Percentiles rank a stretch among this genome's conserved stretches.
These are phyloP conservation scores for Nematolebias whitei DNA, from an alignment of 2,113 vertebrate genomes.

Conservation along the genomic window DNA sequence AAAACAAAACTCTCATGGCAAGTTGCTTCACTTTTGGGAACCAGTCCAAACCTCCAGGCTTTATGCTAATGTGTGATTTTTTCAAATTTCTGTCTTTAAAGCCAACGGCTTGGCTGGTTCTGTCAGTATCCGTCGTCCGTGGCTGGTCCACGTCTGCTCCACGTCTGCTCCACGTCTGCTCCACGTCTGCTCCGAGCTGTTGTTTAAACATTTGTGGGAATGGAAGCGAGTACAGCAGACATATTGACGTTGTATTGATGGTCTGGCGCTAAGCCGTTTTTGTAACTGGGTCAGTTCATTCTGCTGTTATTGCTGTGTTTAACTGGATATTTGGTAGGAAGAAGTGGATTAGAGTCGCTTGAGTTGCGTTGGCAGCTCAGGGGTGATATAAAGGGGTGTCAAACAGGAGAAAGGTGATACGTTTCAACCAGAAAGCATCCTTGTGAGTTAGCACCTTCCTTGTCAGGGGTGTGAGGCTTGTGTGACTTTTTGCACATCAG, in stretches of 20 bases:
- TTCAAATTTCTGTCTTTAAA: neutral
- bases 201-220: conserved; percentile 4
- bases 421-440: conserved; percentile 48
- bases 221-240: conserved; percentile 8
- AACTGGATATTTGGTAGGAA: conserved; percentile 21
- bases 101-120: neutral
- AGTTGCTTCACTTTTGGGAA: conserved; percentile 20
- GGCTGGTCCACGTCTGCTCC: neutral
- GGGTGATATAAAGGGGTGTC: conserved; percentile 32
- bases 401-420: conserved; percentile 50
- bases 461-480: neutral
- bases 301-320: conserved; percentile 19
- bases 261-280: too few relatives aligned
- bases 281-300: conserved; percentile 9
- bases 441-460: conserved; percentile 33
- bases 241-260: neutral
- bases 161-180: neutral
- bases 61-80: conserved; percentile 2
- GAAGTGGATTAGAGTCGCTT: conserved; percentile 4
- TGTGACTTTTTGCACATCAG: neutral
- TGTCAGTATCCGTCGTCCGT: neutral
- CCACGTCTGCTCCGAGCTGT: neutral
- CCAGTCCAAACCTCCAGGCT: conserved; percentile 44
- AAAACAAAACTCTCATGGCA: conserved; percentile 19
- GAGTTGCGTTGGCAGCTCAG: conserved; percentile 19